Evolutionary conservation across 2,888 invertebrate genomes (phyloP), one percentile per base, ranked within the genome.

Genomic region (Lasius platythorax): DNA sequence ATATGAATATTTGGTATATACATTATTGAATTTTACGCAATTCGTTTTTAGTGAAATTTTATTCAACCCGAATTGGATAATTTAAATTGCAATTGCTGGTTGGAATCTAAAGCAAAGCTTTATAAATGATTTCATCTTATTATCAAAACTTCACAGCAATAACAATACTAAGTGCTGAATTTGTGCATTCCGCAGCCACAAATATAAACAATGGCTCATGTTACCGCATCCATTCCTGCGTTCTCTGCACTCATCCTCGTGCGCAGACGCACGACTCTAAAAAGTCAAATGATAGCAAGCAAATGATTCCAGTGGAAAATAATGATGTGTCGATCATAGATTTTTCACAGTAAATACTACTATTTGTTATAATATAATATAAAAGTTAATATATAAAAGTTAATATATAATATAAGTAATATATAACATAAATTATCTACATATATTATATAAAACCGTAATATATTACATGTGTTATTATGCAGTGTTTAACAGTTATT

Each of bases 81-180:
- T 8, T 76, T 40, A 18, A 18, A 53, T 53, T 15, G n/a, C 5
- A 5, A 61, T 79, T 23, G 15, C 0, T 9, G n/a, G n/a, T 30
- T 30, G 40, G 3, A 58, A 81, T 46, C 18, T 46, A 28, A 61
- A 63, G 15, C 46, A 15, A 33, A 28, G 28, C 12, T 18, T 18
- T 8, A 18, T 12, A 28, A 37, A 18, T 12, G 58, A 68, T 46
- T 70, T 50, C 46, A 12, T 61, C 70, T 43, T 61, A 43, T 81
- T 72, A 28, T 81, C 46, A 12, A 61, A 40, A 72, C 28, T 72
- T 61, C 37, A 8, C 23, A n/a, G 33, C 23, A 37, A 79, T 50
- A 72, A 81, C 28, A 37, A 61, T 6, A 40, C 23, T 33, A 30
- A 75, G 50, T 68, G 78, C 61, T 70, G 70, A 81, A 63, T 3